phyloP scores from a whole-genome alignment of 2,888 invertebrate genomes.

The Caprella mutica region DNA sequence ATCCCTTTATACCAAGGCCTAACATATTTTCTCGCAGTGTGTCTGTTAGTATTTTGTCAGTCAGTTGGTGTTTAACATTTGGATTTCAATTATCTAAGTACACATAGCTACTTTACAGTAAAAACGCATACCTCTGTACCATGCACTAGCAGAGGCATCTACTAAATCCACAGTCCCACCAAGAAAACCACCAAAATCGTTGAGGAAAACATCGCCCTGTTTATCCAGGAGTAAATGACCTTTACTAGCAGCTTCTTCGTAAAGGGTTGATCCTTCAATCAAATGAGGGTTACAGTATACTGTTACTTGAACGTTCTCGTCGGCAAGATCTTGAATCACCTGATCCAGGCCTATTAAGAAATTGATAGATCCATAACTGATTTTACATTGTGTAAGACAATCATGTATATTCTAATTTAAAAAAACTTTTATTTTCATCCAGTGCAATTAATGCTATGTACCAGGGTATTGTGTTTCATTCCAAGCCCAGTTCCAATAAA shows the following conservation, averaged over 20 bases:
- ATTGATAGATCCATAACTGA: too few species aligned
- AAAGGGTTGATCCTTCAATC: slow-evolving; percentile 35
- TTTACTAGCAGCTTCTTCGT: slow-evolving; percentile 28
- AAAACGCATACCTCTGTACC: slow-evolving; percentile 38
- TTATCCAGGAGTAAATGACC: slow-evolving; percentile 34
- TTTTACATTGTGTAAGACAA: too few species aligned
- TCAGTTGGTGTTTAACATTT: too few species aligned
- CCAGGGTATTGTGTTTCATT: slow-evolving; percentile 36
- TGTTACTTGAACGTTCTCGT: slow-evolving; percentile 34
- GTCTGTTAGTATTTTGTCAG: too few species aligned
- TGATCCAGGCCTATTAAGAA: slow-evolving; percentile 34
- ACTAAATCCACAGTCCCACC: slow-evolving; percentile 40
- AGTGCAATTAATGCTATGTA: background rate
- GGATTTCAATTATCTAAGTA: too few species aligned
- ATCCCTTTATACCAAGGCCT: slow-evolving; percentile 35
- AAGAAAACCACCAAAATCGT: slow-evolving; percentile 36
- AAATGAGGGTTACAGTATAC: slow-evolving; percentile 36
- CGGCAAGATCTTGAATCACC: slow-evolving; percentile 25
- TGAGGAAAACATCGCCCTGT: slow-evolving; percentile 29
- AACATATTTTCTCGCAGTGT: slow-evolving; percentile 35
- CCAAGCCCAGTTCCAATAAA: slow-evolving; percentile 38
- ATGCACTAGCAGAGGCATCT: slow-evolving; percentile 38
- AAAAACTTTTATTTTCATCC: too few species aligned
- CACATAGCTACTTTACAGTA: too few species aligned
- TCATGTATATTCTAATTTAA: too few species aligned